Percentiles rank a stretch among this genome's conserved stretches.
Evolutionary conservation across 53 echinoderm and acorn worm genomes (phyloP).

Genomic region (Astropecten irregularis): DNA sequence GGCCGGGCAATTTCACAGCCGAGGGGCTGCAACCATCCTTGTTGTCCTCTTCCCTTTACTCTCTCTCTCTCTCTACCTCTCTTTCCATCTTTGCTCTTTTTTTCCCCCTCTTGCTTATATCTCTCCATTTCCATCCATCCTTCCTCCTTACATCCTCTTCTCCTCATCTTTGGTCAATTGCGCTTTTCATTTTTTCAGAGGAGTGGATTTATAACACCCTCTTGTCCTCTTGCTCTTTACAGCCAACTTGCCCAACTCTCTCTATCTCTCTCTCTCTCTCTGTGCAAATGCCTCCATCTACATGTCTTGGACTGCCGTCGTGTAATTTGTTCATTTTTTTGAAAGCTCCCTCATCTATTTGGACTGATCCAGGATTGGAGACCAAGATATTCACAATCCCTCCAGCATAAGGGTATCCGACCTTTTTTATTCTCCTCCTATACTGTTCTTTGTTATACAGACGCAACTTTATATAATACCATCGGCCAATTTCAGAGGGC

Average conservation of each 20-base stretch:
- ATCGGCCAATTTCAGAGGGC: no score
- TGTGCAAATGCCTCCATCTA: slow-evolving; percentile 7
- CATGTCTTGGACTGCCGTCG: background rate
- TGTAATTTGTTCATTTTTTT: no score
- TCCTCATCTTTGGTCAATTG: background rate
- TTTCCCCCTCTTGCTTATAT: background rate
- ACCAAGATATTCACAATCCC: no score
- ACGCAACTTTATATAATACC: no score
- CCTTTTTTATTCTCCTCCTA: no score
- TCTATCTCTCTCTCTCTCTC: no score
- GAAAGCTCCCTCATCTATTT: no score
- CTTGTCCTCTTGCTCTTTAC: background rate
- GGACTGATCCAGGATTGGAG: no score
- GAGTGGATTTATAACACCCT: background rate
- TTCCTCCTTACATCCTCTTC: no score
- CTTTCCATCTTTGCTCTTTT: background rate
- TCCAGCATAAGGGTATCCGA: no score
- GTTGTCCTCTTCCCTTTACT: slow-evolving; percentile 7
- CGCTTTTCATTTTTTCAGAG: background rate
- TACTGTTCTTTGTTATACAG: no score
- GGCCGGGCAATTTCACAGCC: slow-evolving; percentile 35
- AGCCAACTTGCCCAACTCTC: no score
- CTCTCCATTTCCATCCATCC: background rate
- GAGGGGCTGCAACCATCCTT: slow-evolving; percentile 45
- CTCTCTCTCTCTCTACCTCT: background rate